Conservation (phyloP, 2,113 vertebrate species). For the Picathartes gymnocephalus region DNA sequence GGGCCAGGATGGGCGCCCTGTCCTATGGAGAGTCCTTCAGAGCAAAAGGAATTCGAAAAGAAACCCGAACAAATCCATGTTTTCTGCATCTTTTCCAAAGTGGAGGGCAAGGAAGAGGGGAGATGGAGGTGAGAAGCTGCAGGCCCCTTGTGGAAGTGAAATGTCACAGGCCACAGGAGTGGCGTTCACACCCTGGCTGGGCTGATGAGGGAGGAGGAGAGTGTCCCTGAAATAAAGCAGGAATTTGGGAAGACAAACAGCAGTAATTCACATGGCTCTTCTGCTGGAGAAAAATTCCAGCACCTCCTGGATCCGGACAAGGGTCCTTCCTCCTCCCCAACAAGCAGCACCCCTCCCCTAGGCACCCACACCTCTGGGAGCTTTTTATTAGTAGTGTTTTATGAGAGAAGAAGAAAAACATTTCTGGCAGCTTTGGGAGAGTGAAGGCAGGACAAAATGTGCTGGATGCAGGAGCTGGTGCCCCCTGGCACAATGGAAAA, state of each 20-base stretch:
- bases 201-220: neutral
- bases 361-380: neutral
- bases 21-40: neutral
- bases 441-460: neutral
- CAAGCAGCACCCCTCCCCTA: neutral
- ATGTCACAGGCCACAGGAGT: neutral
- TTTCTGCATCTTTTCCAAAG: neutral
- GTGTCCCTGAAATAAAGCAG: neutral
- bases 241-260: neutral
- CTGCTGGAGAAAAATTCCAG: neutral
- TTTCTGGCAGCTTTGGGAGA: neutral
- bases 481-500: neutral
- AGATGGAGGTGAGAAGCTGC: neutral
- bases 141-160: neutral
- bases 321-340: neutral
- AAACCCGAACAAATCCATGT: neutral
- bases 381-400: neutral
- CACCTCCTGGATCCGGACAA: accelerated
- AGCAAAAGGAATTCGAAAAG: neutral
- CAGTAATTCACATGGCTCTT: neutral
- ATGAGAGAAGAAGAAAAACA: neutral
- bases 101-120: neutral
- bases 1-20: neutral
- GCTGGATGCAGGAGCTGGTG: neutral
- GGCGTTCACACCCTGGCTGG: neutral